Evolutionary conservation across 2,888 invertebrate species (phyloP), one percentile per base, ranked within the genome.

Genomic region (Malacosoma neustria): DNA sequence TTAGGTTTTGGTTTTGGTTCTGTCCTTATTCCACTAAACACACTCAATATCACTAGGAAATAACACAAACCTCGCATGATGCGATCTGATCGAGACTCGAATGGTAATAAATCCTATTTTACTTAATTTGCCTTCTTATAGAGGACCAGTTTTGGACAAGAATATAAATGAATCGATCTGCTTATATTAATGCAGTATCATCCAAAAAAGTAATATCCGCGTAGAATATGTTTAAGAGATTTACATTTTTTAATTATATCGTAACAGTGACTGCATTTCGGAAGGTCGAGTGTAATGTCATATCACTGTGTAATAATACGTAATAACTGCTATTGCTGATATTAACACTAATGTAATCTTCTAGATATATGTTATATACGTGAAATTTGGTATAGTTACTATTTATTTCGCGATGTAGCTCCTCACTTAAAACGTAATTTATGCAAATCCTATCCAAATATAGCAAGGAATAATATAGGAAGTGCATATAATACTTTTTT

Each of bases 91-190:
- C 22, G 22, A 22, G 22, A 9, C 9, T 22, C 2, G 22, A 22
- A 9, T 22, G 22, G 9, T 9, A 29, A 30, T 35, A 30, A n/a
- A 30, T 33, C 32, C 9, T 33, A 12, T 32, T 31, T 32, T 32
- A 33, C 29, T 14, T 29, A 22, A 22, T 22, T 22, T 22, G 9
- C 22, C 22, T 22, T 39, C 35, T 35, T 29, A 33, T 36, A 35
- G 31, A 36, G 14, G 37, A 37, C 37, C 35, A 14, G 30, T 6
- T 32, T 9, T 12, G 32, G 9, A 13, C 11, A 14, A 13, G 11
- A 6, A 42, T 39, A 37, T 37, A 15, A 22, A 22, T 22, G 5
- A 22, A 7, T 22, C 9, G 22, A 22, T 22, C 22, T 22, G 2
- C 6, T 22, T 22, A 5, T 22, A 5, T 7, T 22, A 22, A 22